Percentiles rank a stretch among this genome's conserved stretches.
Conservation (phyloP, 1,140 invertebrate genomes). For the Drosophila parvula region DNA sequence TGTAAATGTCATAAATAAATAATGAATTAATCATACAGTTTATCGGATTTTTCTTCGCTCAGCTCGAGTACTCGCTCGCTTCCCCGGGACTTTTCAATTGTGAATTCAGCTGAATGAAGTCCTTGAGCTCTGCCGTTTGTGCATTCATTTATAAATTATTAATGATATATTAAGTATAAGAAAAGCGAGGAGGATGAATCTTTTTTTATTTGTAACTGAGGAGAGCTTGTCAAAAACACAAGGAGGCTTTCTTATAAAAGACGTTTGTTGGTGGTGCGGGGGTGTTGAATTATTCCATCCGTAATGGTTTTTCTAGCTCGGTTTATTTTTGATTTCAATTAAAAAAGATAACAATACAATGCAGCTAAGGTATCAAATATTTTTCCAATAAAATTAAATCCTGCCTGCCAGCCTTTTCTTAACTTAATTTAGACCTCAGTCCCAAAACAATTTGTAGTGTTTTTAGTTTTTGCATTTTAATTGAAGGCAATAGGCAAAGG, state of each 20-base stretch:
- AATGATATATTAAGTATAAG: slow-evolving; percentile 66
- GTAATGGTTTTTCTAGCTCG: slow-evolving; percentile 1
- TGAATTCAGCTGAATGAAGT: slow-evolving; percentile 58
- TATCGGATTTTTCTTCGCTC: slow-evolving; percentile 46
- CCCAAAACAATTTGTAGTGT: slow-evolving; percentile 18
- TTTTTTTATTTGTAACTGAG: slow-evolving; percentile 3
- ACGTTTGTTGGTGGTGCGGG: neutral
- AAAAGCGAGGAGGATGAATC: slow-evolving; percentile 28
- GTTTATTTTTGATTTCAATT: neutral
- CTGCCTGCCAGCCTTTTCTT: slow-evolving; percentile 10
- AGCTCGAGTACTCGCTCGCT: slow-evolving; percentile 21
- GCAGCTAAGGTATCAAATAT: slow-evolving; percentile 4
- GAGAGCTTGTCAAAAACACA: slow-evolving; percentile 50
- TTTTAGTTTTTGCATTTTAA: slow-evolving; percentile 61
- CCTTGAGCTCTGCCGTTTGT: slow-evolving; percentile 33
- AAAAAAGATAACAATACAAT: neutral
- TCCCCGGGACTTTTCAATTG: slow-evolving; percentile 62
- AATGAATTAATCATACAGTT: slow-evolving; percentile 80
- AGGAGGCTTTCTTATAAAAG: slow-evolving; percentile 2
- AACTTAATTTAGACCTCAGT: slow-evolving; percentile 13
- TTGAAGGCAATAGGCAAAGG: slow-evolving; percentile 55
- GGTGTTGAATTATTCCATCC: slow-evolving; percentile 1
- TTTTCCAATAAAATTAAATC: slow-evolving; percentile 8
- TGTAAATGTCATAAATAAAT: slow-evolving; percentile 73
- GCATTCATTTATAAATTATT: slow-evolving; percentile 77